These are phyloP conservation scores for Alca torda DNA, from an alignment of 2,797 vertebrate species.

Conservation along the genomic window DNA sequence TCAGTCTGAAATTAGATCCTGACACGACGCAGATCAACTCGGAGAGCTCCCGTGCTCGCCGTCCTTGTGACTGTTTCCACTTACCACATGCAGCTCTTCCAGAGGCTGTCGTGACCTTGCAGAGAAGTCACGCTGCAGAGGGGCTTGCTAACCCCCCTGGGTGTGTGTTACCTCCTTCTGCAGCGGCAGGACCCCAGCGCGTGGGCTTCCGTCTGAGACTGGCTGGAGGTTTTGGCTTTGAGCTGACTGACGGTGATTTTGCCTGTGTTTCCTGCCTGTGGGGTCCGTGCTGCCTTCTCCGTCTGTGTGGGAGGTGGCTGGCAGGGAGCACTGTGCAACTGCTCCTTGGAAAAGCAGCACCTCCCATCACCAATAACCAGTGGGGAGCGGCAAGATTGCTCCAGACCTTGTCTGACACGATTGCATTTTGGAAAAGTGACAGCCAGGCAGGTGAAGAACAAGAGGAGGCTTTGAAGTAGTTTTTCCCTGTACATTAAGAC, in stretches of 20 bases:
- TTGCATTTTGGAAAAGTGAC: background rate
- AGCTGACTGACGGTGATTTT: background rate
- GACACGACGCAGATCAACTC: background rate
- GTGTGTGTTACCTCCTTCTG: background rate
- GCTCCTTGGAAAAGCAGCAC: background rate
- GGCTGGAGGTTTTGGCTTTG: background rate
- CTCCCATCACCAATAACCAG: fast-evolving
- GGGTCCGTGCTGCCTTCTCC: background rate
- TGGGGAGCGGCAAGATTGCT: background rate
- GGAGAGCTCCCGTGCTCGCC: background rate
- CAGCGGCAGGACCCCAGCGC: background rate
- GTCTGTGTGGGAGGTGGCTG: background rate
- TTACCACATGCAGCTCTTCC: background rate
- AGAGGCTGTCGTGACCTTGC: background rate
- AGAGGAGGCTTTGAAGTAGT: background rate
- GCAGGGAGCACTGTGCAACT: background rate
- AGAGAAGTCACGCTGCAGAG: background rate
- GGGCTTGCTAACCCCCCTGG: background rate
- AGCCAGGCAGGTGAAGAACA: background rate
- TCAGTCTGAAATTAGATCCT: background rate
- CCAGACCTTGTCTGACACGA: background rate
- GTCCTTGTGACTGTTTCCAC: background rate
- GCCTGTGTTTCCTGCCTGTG: fast-evolving
- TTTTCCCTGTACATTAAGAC: fast-evolving
- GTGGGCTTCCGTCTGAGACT: background rate